Percentiles rank a stretch among this genome's conserved stretches.
Conservation (phyloP, 2,113 vertebrate species). For the Antigone vipio region DNA sequence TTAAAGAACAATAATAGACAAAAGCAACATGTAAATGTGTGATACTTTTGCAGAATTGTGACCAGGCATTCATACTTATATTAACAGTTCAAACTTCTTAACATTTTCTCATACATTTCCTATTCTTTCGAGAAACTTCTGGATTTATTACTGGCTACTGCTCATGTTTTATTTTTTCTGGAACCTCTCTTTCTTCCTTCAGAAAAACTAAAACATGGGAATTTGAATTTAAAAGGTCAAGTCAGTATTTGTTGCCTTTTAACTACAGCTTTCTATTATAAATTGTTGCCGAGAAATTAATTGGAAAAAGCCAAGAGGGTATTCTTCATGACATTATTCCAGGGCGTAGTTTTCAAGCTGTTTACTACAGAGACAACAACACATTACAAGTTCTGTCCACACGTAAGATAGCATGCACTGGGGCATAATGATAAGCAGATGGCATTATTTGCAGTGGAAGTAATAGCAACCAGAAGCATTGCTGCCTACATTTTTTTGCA, state of each 20-base stretch:
- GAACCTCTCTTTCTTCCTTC: neutral
- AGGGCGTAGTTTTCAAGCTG: conserved; percentile 23
- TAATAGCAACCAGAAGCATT: conserved; percentile 53
- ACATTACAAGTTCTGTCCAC: conserved; percentile 32
- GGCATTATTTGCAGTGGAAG: conserved; percentile 60
- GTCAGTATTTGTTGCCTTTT: conserved; percentile 37
- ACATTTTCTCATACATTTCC: neutral
- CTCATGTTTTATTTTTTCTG: neutral
- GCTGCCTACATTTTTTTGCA: conserved; percentile 11
- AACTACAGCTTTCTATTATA: conserved; percentile 10
- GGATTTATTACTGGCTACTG: neutral
- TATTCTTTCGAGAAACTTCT: neutral
- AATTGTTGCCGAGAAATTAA: conserved; percentile 38
- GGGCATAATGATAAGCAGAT: conserved; percentile 62
- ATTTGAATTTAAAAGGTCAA: conserved; percentile 44
- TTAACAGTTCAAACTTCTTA: neutral
- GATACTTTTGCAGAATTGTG: neutral
- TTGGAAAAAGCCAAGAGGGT: conserved; percentile 25
- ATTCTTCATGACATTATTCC: conserved; percentile 37
- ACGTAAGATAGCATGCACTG: conserved; percentile 25
- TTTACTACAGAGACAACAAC: conserved; percentile 28
- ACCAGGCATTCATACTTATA: neutral
- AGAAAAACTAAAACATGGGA: neutral
- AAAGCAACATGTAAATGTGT: neutral
- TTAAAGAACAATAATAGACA: neutral